These are phyloP conservation scores for Myopa tessellatipennis DNA, from an alignment of 2,888 invertebrate species.

Conservation along the genomic window DNA sequence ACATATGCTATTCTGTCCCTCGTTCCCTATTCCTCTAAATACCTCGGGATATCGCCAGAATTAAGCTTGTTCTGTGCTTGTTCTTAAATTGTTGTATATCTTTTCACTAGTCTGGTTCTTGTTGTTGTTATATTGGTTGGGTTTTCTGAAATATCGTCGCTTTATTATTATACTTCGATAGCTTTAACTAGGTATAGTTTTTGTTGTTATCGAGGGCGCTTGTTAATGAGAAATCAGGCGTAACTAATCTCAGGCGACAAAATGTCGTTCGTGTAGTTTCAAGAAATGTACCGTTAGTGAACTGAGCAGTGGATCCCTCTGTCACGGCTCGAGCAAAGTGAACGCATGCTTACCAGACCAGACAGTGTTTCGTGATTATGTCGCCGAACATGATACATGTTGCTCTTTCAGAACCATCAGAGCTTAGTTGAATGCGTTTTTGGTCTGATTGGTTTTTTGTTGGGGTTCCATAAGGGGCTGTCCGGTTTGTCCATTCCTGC, in stretches of 20 bases:
- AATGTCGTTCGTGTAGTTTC: slow-evolving; percentile 10
- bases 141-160: not conserved
- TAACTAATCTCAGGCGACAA: slow-evolving; percentile 23
- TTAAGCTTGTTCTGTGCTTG: slow-evolving; percentile 25
- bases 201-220: not conserved
- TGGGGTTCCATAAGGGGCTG: no score
- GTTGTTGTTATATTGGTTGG: not conserved
- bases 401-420: not conserved
- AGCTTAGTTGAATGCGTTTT: not conserved
- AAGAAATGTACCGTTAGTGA: slow-evolving; percentile 20
- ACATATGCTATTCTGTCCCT: not conserved
- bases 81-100: not conserved
- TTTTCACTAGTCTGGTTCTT: not conserved
- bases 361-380: not conserved
- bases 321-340: not conserved
- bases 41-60: slow-evolving; percentile 7
- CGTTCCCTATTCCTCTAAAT: not conserved
- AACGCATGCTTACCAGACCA: slow-evolving; percentile 12
- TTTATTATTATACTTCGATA: not conserved
- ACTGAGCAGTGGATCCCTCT: not conserved
- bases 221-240: slow-evolving; percentile 26
- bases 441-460: not conserved
- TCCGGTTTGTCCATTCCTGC: no score
- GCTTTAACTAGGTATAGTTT: not conserved
- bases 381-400: slow-evolving; percentile 10